These are phyloP conservation scores for Aphidius ervi DNA, from an alignment of 1,140 invertebrate species.

Conservation along the genomic window DNA sequence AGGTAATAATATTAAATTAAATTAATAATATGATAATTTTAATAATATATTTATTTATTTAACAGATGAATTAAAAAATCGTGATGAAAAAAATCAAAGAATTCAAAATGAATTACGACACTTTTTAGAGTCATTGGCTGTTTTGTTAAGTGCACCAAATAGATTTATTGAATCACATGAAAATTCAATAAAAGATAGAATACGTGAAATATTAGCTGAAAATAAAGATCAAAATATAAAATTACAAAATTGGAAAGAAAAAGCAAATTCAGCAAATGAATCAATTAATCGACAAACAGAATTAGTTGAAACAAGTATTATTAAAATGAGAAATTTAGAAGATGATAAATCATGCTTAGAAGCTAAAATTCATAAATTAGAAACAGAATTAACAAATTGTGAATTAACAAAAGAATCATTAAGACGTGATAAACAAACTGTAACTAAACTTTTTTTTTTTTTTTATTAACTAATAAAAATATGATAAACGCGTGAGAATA, in stretches of 20 bases:
- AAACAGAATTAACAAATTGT: slow-evolving; percentile 63
- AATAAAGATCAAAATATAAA: slow-evolving; percentile 72
- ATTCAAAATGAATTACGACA: slow-evolving; percentile 63
- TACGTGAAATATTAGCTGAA: slow-evolving; percentile 69
- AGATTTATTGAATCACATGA: slow-evolving; percentile 72
- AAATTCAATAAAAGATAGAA: slow-evolving; percentile 69
- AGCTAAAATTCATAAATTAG: slow-evolving; percentile 65
- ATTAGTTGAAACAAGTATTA: slow-evolving; percentile 59
- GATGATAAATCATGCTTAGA: slow-evolving; percentile 66
- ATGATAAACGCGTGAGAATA: not conserved
- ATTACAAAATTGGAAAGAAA: slow-evolving; percentile 67
- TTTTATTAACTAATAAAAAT: not conserved
- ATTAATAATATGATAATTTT: slow-evolving; percentile 8
- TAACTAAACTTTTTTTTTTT: slow-evolving; percentile 4
- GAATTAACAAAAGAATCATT: slow-evolving; percentile 63
- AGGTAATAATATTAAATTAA: slow-evolving; percentile 50
- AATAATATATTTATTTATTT: slow-evolving; percentile 5
- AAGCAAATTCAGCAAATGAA: slow-evolving; percentile 60
- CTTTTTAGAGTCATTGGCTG: slow-evolving; percentile 63
- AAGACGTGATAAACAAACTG: slow-evolving; percentile 60
- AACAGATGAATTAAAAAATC: slow-evolving; percentile 64
- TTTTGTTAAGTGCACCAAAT: slow-evolving; percentile 63
- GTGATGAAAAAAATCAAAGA: slow-evolving; percentile 65
- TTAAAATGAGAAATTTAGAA: slow-evolving; percentile 62
- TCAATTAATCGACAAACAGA: slow-evolving; percentile 63